Evolutionary conservation across 2,113 vertebrate genomes (phyloP).

Genomic region (Cygnus buccinator): DNA sequence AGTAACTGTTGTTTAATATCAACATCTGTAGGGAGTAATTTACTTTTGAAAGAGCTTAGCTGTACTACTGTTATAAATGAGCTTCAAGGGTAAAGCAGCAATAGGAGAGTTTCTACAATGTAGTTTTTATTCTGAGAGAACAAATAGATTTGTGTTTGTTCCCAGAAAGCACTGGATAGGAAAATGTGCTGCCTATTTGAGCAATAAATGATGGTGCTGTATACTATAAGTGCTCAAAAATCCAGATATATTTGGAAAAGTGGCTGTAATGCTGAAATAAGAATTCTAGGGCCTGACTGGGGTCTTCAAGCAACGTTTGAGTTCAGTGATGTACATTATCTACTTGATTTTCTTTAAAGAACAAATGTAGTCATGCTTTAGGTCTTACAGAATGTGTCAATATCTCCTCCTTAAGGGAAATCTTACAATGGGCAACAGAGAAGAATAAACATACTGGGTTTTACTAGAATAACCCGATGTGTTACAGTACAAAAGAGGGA

Average conservation of each 20-base stretch:
- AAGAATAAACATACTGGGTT: background rate
- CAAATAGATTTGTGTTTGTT: background rate
- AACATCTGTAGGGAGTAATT: background rate
- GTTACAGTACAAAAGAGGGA: background rate
- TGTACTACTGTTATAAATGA: background rate
- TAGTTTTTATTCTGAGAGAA: background rate
- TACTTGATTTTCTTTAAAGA: background rate
- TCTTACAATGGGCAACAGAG: background rate
- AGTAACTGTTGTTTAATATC: background rate
- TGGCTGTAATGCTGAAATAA: background rate
- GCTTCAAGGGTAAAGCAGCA: background rate
- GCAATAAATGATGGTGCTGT: background rate
- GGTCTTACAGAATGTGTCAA: background rate
- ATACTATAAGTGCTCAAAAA: background rate
- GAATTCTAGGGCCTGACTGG: background rate
- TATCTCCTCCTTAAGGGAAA: background rate
- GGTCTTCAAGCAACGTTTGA: background rate
- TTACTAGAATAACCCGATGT: background rate
- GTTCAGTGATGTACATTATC: background rate
- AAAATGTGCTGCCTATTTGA: background rate
- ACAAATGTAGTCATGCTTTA: background rate
- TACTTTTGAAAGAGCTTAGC: constrained; percentile 3
- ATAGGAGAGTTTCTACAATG: background rate
- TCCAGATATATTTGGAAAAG: background rate
- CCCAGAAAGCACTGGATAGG: background rate